Base-by-base conservation (phyloP, 2,113 vertebrate species). In the Lepisosteus oculatus region DNA sequence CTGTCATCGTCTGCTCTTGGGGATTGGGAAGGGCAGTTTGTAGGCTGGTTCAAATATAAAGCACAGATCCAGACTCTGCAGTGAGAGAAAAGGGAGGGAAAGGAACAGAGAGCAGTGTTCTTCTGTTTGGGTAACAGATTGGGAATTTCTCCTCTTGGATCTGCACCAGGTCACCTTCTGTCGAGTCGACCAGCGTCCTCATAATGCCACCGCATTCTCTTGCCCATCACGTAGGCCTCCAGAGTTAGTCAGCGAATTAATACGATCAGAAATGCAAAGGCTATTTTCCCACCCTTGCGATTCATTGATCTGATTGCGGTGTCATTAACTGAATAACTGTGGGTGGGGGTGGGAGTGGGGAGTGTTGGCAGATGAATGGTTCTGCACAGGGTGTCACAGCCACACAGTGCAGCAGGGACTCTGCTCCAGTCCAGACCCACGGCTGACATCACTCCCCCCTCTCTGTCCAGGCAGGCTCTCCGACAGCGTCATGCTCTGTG, bases 191-290 rank as follows among this genome's bases (percentile, higher is more conserved):
- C 29, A 29, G 29, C 29, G 29, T 29, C 29, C 29, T 29, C 29
- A 29, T 29, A 29, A 29, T 29, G 29, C 29, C 29, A 29, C n/a
- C n/a, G 43, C 43, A 55, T 73, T 68, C 45, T 61, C 80, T 88
- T 90, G 85, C 89, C 84, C 81, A 84, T 88, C 91, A 89, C 87
- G 81, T 88, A 89, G 88, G 80, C 74, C 69, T 80, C 83, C 78
- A 77, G 81, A 80, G 67, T 64, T 70, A 89, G 87, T 90, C 89
- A 89, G 86, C 85, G 81, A 90, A 93, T 90, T 93, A 93, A 91
- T 91, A 91, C 83, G 86, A 88, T 85, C 85, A 89, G 90, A 92
- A 92, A 90, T 90, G 88, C 88, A 88, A 88, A 90, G 89, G 86
- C 90, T 84, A 85, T 88, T 89, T 89, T 44, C 56, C 11, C 87